These are phyloP conservation scores for Oryzias celebensis DNA, from an alignment of 2,113 vertebrate species.

Conservation along the genomic window DNA sequence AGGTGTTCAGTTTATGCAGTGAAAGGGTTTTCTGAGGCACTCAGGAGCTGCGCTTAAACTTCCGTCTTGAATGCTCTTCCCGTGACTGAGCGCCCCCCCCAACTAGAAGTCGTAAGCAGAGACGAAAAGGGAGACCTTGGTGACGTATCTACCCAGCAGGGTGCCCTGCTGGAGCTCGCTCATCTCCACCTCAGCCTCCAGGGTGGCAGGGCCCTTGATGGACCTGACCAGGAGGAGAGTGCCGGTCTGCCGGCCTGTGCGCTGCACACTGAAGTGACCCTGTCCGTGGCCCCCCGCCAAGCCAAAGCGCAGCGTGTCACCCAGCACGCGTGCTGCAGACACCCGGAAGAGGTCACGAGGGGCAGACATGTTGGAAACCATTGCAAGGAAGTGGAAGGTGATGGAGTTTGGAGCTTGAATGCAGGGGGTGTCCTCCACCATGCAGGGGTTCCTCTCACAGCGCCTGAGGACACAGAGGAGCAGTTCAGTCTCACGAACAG, in stretches of 20 bases:
- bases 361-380: conserved; percentile 81
- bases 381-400: conserved; percentile 84
- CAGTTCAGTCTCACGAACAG: too few relatives aligned
- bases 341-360: conserved; percentile 83
- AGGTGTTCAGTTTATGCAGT: too few relatives aligned
- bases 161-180: conserved; percentile 76
- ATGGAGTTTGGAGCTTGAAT: conserved; percentile 78
- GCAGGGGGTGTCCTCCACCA: conserved; percentile 77
- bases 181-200: conserved; percentile 87
- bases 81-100: neutral
- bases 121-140: conserved; percentile 81
- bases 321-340: conserved; percentile 75
- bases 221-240: conserved; percentile 81
- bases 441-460: conserved; percentile 85
- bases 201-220: conserved; percentile 62
- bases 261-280: conserved; percentile 73
- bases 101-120: conserved; percentile 75
- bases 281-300: conserved; percentile 61
- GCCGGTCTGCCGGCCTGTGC: conserved; percentile 73
- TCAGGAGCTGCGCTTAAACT: too few relatives aligned
- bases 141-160: conserved; percentile 83
- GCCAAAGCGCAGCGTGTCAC: conserved; percentile 81
- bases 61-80: too few relatives aligned
- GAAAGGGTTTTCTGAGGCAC: too few relatives aligned
- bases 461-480: conserved; percentile 68